A percentile compares a stretch with the other conserved stretches of the same genome.
phyloP scores from a whole-genome alignment of 2,797 vertebrate species.

The Crocidura indochinensis region DNA sequence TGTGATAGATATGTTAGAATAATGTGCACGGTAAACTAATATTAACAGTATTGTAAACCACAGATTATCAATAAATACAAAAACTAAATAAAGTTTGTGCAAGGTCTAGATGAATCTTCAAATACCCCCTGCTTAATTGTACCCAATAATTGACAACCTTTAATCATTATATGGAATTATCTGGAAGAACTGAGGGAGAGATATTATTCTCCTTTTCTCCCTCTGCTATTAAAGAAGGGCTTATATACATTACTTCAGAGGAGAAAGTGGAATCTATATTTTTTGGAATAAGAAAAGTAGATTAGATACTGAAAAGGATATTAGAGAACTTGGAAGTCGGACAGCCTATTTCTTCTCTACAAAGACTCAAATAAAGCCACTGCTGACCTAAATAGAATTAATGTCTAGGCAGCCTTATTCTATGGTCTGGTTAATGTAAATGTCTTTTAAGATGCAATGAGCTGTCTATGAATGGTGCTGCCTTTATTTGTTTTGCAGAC shows the following conservation, averaged over 20 bases:
- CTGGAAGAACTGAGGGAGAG: not conserved
- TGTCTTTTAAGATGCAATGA: conserved; percentile 73
- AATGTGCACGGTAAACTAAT: too few relatives aligned
- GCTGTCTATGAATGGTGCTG: conserved; percentile 83
- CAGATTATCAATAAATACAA: too few relatives aligned
- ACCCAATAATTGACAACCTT: not conserved
- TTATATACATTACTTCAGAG: not conserved
- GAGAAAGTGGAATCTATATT: not conserved
- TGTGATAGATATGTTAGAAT: not conserved
- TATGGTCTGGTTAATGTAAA: conserved; percentile 60
- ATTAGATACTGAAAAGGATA: not conserved
- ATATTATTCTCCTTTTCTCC: not conserved
- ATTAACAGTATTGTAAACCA: too few relatives aligned
- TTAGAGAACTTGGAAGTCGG: not conserved
- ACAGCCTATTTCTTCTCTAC: not conserved
- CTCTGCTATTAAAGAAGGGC: conserved; percentile 2
- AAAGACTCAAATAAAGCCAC: not conserved
- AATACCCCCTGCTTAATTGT: not conserved
- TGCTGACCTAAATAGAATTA: not conserved
- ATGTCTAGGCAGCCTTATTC: conserved; percentile 5
- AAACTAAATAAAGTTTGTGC: too few relatives aligned
- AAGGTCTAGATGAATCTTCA: too few relatives aligned
- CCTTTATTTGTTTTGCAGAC: conserved; percentile 89
- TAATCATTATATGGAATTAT: not conserved
- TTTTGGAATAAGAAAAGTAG: not conserved